These are phyloP conservation scores for Muscidifurax raptorellus DNA, from an alignment of 1,140 invertebrate species.

Conservation along the genomic window DNA sequence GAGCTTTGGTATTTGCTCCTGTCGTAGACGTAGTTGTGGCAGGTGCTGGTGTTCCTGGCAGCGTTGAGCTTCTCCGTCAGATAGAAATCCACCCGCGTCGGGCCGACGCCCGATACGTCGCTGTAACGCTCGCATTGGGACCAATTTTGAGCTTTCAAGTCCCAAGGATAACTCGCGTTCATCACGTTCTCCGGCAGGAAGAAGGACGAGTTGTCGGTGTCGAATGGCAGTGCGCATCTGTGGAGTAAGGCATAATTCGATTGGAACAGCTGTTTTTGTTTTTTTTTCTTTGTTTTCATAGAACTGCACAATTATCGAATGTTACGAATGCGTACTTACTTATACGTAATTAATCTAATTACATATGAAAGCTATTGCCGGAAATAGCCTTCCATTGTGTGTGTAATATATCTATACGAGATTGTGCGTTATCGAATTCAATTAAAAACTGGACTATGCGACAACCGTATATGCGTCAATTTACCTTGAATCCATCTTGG, in stretches of 20 bases:
- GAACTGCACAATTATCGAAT: background rate
- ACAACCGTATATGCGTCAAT: too few relatives aligned
- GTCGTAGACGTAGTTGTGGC: slow-evolving; percentile 80
- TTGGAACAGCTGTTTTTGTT: too few relatives aligned
- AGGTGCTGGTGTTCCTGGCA: slow-evolving; percentile 60
- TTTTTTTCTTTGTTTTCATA: background rate
- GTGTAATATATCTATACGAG: too few relatives aligned
- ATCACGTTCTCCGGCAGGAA: slow-evolving; percentile 69
- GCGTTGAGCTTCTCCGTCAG: background rate
- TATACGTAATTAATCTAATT: too few relatives aligned
- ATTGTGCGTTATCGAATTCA: too few relatives aligned
- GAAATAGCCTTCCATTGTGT: too few relatives aligned
- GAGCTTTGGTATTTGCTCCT: slow-evolving; percentile 78
- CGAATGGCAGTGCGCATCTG: slow-evolving; percentile 80
- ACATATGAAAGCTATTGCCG: too few relatives aligned
- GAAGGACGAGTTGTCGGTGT: slow-evolving; percentile 76
- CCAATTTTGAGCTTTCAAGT: slow-evolving; percentile 68
- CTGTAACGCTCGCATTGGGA: slow-evolving; percentile 72
- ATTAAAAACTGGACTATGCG: too few relatives aligned
- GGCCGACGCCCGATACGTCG: slow-evolving; percentile 17
- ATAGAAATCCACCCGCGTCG: background rate
- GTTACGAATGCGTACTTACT: too few relatives aligned
- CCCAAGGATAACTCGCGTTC: slow-evolving; percentile 77
- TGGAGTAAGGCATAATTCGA: slow-evolving; percentile 58
- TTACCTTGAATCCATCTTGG: slow-evolving; percentile 79